Evolutionary conservation across 2,113 vertebrate species (phyloP), one percentile per base, ranked within the genome.

Genomic region (Neodon shergylaensis): DNA sequence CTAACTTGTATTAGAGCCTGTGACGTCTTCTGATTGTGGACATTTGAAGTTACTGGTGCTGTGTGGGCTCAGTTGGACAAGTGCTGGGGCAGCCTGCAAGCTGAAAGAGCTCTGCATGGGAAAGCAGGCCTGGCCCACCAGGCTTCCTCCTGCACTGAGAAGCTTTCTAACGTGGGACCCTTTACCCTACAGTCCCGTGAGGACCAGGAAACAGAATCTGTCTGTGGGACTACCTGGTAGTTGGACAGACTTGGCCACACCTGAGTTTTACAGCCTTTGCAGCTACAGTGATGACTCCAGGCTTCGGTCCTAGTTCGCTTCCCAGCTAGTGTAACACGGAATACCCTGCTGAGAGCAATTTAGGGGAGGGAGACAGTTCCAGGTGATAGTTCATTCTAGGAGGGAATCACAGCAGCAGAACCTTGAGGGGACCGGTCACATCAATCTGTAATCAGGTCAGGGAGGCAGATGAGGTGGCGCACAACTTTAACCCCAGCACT

Each of bases 161-260:
- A 13, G 21, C 17, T 28, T 33, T 54, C 42, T 26, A 28, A 31
- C 49, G 13, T 39, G 33, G 44, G 39, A 3, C 21, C 12, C 3
- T 72, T 14, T 31, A 11, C 22, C 33, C 33, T 73, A 3, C 10
- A 1, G 0, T 12, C 39, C 68, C 12, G 33, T 26, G 77, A 81
- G 83, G 16, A 7, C 65, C 47, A 0, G 0, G 1, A 44, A 28
- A 26, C 22, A 0, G 17, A 31, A 10, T 21, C 9, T 4, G 19
- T 3, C 36, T n/a, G 0, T 54, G 73, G 44, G 31, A 24, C 36
- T 2, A 1, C 73, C 42, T 66, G 31, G 26, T 76, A 24, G 7
- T 47, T 70, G 3, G 36, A 0, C 13, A 16, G 31, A 17, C 42
- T 52, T 42, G 1, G 42, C 11, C 14, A 6, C 1, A 54, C 31